Evolutionary conservation across 2,888 invertebrate genomes (phyloP).

Genomic region (Phrixothrix hirtus): DNA sequence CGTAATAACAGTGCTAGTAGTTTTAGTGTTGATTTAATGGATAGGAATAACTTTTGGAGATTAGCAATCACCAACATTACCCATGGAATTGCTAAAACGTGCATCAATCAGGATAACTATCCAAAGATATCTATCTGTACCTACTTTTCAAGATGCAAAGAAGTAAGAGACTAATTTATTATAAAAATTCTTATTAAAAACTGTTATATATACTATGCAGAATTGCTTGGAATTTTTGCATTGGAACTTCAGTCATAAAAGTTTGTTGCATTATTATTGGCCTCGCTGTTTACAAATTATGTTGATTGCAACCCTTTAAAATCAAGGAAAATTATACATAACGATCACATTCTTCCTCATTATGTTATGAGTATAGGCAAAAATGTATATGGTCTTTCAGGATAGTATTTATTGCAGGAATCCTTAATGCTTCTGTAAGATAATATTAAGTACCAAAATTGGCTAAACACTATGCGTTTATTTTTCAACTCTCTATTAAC

Average conservation of each 20-base stretch:
- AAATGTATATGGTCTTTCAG: constrained; percentile 70
- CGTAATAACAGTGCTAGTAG: constrained; percentile 40
- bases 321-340: constrained; percentile 61
- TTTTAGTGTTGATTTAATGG: constrained; percentile 54
- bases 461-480: not conserved
- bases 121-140: constrained; percentile 66
- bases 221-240: constrained; percentile 16
- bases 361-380: constrained; percentile 72
- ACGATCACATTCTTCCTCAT: constrained; percentile 66
- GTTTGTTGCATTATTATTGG: too few species aligned
- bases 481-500: constrained; percentile 66
- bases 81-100: constrained; percentile 60
- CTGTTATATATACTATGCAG: too few species aligned
- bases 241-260: constrained; percentile 28
- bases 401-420: constrained; percentile 74
- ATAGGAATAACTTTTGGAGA: constrained; percentile 65
- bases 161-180: too few species aligned
- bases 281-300: constrained; percentile 66
- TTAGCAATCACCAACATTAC: constrained; percentile 62
- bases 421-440: constrained; percentile 74
- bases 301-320: constrained; percentile 67
- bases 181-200: too few species aligned
- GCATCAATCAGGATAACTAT: constrained; percentile 63
- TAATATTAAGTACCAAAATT: constrained; percentile 39
- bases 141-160: constrained; percentile 61